A percentile compares a stretch with the other conserved stretches of the same genome.
phyloP scores from a whole-genome alignment of 2,113 vertebrate species.

The Podiceps cristatus region DNA sequence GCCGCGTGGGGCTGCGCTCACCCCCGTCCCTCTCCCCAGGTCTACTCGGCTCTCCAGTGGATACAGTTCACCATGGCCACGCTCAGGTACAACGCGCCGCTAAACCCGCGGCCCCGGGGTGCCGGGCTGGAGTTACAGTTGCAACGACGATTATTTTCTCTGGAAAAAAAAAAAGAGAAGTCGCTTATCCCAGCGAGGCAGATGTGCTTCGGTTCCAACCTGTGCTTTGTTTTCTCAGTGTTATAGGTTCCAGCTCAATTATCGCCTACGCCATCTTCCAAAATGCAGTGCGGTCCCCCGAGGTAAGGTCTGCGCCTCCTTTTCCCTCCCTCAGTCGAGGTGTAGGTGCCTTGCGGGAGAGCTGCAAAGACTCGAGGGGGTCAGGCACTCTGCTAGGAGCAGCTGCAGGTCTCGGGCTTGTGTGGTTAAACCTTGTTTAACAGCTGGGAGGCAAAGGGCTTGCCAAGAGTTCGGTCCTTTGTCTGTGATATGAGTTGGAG shows the following conservation, averaged over 20 bases:
- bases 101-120: neutral
- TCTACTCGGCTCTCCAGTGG: conserved; percentile 75
- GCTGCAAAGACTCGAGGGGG: neutral
- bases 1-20: neutral
- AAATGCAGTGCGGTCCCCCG: conserved; percentile 65
- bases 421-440: neutral
- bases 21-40: conserved; percentile 26
- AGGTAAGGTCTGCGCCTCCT: conserved; percentile 68
- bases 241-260: conserved; percentile 81
- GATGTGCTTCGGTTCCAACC: neutral
- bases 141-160: neutral
- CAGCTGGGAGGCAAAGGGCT: neutral
- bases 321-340: neutral
- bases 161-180: neutral
- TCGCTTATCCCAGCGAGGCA: neutral
- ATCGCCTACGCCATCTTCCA: conserved; percentile 78
- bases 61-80: conserved; percentile 78
- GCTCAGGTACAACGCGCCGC: conserved; percentile 72
- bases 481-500: neutral
- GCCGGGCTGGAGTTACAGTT: neutral
- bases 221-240: conserved; percentile 64
- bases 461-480: neutral
- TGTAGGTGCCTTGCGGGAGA: neutral
- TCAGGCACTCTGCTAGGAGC: neutral
- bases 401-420: neutral